A percentile compares a stretch with the other conserved stretches of the same genome.
Conservation (phyloP, 2,113 vertebrate genomes). For the Sander vitreus region DNA sequence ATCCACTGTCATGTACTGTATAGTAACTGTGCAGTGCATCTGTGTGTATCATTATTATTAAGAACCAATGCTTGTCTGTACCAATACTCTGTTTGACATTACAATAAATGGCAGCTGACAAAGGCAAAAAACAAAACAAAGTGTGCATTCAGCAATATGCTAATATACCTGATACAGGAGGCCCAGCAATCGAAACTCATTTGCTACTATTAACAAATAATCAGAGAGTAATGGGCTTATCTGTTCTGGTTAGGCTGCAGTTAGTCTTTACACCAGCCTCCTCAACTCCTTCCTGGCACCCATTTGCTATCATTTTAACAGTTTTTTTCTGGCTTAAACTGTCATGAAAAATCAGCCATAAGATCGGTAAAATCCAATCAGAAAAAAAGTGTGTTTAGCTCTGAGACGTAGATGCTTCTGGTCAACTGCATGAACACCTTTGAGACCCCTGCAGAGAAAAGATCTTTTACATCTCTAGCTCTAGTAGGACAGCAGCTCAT, state of each 20-base stretch:
- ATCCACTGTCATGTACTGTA: background rate
- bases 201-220: conserved; percentile 22
- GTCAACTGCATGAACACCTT: conserved; percentile 11
- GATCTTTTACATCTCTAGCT: conserved; percentile 16
- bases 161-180: conserved; percentile 46
- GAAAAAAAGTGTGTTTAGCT: background rate
- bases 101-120: conserved; percentile 33
- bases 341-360: background rate
- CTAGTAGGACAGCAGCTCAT: conserved; percentile 34
- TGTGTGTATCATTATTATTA: background rate
- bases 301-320: conserved; percentile 9
- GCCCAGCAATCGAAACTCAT: conserved; percentile 50
- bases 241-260: conserved; percentile 22
- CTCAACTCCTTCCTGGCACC: background rate
- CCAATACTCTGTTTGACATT: conserved; percentile 5
- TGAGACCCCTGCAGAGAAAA: conserved; percentile 26
- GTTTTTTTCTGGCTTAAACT: background rate
- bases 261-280: background rate
- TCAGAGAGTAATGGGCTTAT: conserved; percentile 34
- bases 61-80: conserved; percentile 12
- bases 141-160: conserved; percentile 52
- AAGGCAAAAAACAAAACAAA: conserved; percentile 26
- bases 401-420: background rate
- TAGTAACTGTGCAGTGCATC: background rate
- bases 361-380: background rate